These are phyloP conservation scores for Tiliacea aurago DNA, from an alignment of 2,888 invertebrate genomes.

Conservation along the genomic window DNA sequence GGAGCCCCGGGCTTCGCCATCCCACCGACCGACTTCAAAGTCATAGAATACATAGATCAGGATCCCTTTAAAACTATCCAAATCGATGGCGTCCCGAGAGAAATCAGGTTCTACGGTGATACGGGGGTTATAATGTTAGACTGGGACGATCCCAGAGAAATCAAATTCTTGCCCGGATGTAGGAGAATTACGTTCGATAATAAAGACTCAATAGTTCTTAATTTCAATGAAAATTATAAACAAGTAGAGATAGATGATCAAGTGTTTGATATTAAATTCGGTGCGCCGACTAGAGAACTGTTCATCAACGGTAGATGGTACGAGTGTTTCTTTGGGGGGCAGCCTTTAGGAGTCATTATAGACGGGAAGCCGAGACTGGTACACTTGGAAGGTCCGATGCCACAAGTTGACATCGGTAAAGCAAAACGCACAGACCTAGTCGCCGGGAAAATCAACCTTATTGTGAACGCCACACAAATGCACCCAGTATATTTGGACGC, in stretches of 20 bases:
- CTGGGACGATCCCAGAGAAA: slow-evolving; percentile 96
- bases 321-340: slow-evolving; percentile 98
- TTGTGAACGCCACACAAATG: slow-evolving; percentile 95
- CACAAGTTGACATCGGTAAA: slow-evolving; percentile 97
- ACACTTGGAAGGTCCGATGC: slow-evolving; percentile 97
- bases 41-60: slow-evolving; percentile 86
- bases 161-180: slow-evolving; percentile 95
- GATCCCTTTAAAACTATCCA: slow-evolving; percentile 95
- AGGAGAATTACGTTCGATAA: slow-evolving; percentile 94
- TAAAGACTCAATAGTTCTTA: slow-evolving; percentile 92
- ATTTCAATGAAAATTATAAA: slow-evolving; percentile 93
- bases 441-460: slow-evolving; percentile 95
- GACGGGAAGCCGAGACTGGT: slow-evolving; percentile 94
- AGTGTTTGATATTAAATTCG: slow-evolving; percentile 95
- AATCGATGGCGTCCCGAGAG: slow-evolving; percentile 95
- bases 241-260: slow-evolving; percentile 94
- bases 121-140: slow-evolving; percentile 96
- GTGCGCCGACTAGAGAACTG: slow-evolving; percentile 97
- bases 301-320: slow-evolving; percentile 97
- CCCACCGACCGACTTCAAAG: slow-evolving; percentile 81
- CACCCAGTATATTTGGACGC: slow-evolving; percentile 96
- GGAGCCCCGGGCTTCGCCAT: slow-evolving; percentile 81
- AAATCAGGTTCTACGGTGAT: slow-evolving; percentile 96
- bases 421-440: slow-evolving; percentile 94
- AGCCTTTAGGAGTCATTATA: slow-evolving; percentile 95